These are phyloP conservation scores for Myanophis thanlyinensis DNA, from an alignment of 2,113 vertebrate species.

Conservation along the genomic window DNA sequence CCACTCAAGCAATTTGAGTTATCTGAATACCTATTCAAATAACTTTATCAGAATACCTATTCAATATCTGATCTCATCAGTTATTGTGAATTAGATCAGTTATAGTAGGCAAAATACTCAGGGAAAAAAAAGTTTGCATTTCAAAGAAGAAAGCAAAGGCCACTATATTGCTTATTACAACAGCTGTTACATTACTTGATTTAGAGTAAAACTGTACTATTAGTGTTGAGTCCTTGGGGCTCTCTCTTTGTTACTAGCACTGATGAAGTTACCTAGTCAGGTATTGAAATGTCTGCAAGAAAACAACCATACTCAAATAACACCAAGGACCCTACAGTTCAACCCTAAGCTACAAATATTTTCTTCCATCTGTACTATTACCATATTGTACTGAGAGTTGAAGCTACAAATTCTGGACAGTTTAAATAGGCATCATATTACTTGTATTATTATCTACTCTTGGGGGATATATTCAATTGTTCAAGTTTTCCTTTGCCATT, in stretches of 20 bases:
- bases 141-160: neutral
- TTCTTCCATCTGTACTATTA: no score
- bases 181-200: neutral
- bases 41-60: neutral
- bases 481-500: neutral
- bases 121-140: neutral
- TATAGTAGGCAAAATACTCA: neutral
- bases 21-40: neutral
- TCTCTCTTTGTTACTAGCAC: no score
- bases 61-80: neutral
- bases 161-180: neutral
- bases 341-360: no score
- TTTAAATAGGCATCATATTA: neutral
- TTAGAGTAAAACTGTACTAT: neutral
- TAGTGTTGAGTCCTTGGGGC: neutral
- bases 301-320: no score
- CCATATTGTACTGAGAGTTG: neutral
- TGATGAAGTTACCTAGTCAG: no score
- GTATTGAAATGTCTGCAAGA: no score
- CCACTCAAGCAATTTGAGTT: neutral
- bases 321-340: no score
- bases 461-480: neutral
- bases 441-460: neutral
- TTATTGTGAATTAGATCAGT: neutral
- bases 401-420: neutral